These are phyloP conservation scores for Hypomesus transpacificus DNA, from an alignment of 2,113 vertebrate species.

Conservation along the genomic window DNA sequence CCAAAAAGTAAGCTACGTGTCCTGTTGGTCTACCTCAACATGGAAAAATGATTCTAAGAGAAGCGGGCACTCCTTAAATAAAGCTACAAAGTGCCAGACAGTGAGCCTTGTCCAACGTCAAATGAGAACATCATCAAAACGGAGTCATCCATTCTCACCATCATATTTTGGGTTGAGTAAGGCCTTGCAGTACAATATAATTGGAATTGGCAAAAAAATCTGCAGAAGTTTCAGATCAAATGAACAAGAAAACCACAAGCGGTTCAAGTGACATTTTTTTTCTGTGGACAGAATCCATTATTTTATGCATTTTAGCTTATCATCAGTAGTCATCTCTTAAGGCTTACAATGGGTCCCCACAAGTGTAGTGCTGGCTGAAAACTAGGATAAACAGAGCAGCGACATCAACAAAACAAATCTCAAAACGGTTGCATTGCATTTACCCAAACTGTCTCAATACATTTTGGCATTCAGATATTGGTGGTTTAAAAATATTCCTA, in stretches of 20 bases:
- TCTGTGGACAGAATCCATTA: slow-evolving; percentile 51
- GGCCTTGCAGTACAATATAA: slow-evolving; percentile 49
- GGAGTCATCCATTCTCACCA: slow-evolving; percentile 70
- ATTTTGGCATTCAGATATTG: slow-evolving; percentile 65
- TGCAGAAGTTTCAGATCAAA: slow-evolving; percentile 36
- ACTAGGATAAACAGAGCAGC: slow-evolving; percentile 57
- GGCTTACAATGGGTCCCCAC: slow-evolving; percentile 59
- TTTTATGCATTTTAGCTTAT: slow-evolving; percentile 45
- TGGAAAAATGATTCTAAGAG: slow-evolving; percentile 38
- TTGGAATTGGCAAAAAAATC: slow-evolving; percentile 39
- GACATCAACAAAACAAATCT: slow-evolving; percentile 30
- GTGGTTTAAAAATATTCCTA: slow-evolving; percentile 43
- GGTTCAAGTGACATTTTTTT: slow-evolving; percentile 37
- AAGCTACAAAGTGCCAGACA: slow-evolving; percentile 46
- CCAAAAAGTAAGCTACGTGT: slow-evolving; percentile 61
- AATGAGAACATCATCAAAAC: slow-evolving; percentile 70
- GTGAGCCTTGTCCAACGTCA: slow-evolving; percentile 62
- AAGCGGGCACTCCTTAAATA: slow-evolving; percentile 26
- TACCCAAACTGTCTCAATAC: slow-evolving; percentile 49
- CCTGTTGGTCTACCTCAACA: slow-evolving; percentile 47
- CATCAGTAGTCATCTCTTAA: slow-evolving; percentile 61
- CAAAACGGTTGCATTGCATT: slow-evolving; percentile 44
- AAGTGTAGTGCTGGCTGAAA: slow-evolving; percentile 39
- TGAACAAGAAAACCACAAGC: slow-evolving; percentile 44
- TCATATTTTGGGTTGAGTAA: slow-evolving; percentile 62